Percentiles rank a stretch among this genome's conserved stretches.
Conservation (phyloP, 2,113 vertebrate genomes). For the Esox niger region DNA sequence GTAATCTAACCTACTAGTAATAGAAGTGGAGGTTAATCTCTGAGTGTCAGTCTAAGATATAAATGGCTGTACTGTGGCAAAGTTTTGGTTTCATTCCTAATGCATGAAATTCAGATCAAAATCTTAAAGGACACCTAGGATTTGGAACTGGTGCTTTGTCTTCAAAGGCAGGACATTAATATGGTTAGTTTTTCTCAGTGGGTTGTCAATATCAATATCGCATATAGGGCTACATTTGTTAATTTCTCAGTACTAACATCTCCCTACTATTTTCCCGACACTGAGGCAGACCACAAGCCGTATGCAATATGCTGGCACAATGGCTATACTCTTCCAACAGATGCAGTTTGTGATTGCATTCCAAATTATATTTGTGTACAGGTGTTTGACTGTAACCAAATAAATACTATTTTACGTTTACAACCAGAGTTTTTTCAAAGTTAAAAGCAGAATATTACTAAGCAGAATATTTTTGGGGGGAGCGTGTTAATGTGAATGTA, state of each 20-base stretch:
- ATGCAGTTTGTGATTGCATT: too few species aligned
- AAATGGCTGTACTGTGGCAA: too few species aligned
- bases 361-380: too few species aligned
- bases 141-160: too few species aligned
- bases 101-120: too few species aligned
- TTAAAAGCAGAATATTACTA: neutral
- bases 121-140: too few species aligned
- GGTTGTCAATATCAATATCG: neutral
- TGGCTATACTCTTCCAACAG: neutral
- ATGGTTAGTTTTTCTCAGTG: too few species aligned
- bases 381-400: neutral
- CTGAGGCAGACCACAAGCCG: neutral
- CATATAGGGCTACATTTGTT: neutral
- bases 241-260: neutral
- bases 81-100: too few species aligned
- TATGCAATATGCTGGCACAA: conserved; percentile 1
- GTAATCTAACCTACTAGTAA: too few species aligned
- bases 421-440: neutral
- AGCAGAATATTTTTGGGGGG: conserved; percentile 6
- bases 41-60: too few species aligned
- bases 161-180: too few species aligned
- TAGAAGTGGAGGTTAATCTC: too few species aligned
- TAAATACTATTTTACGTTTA: neutral
- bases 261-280: neutral
- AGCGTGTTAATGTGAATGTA: neutral